Evolutionary conservation across 2,888 invertebrate species (phyloP).

Genomic region (Cordylochernes scorpioides): DNA sequence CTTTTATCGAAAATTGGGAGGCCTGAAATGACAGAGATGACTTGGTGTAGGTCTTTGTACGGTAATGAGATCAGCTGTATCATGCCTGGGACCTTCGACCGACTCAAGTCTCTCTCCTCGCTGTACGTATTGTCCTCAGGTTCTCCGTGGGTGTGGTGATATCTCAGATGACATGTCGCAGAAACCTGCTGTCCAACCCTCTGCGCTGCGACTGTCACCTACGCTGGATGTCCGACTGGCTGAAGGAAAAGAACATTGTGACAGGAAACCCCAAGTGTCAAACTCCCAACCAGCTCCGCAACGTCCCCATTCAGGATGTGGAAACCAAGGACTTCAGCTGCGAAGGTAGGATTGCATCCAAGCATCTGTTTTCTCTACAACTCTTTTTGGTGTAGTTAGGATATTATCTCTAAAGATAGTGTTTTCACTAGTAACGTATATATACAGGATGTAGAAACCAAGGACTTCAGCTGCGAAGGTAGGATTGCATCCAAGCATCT

Average conservation of each 20-base stretch:
- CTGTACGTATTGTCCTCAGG: constrained; percentile 22
- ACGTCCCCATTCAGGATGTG: constrained; percentile 47
- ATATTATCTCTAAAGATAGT: too few relatives aligned
- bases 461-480: constrained; percentile 59
- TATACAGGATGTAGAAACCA: constrained; percentile 48
- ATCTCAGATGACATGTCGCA: constrained; percentile 19
- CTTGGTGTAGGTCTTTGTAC: constrained; percentile 45
- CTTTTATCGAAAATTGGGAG: too few relatives aligned
- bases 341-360: constrained; percentile 26
- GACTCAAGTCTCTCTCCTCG: constrained; percentile 33
- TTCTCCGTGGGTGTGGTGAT: neutral
- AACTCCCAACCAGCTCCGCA: constrained; percentile 42
- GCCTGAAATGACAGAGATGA: too few relatives aligned
- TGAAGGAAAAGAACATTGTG: constrained; percentile 43
- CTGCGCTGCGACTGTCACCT: constrained; percentile 77
- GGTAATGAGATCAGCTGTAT: constrained; percentile 70
- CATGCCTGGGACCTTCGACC: constrained; percentile 71
- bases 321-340: constrained; percentile 66
- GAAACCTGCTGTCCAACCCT: constrained; percentile 59
- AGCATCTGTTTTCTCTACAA: too few relatives aligned
- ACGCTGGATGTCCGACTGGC: constrained; percentile 68
- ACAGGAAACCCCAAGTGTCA: constrained; percentile 43
- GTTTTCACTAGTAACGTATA: too few relatives aligned
- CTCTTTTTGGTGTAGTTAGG: neutral
- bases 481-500: too few relatives aligned